Evolutionary conservation across 2,797 vertebrate genomes (phyloP).

Genomic region (Dermochelys coriacea): DNA sequence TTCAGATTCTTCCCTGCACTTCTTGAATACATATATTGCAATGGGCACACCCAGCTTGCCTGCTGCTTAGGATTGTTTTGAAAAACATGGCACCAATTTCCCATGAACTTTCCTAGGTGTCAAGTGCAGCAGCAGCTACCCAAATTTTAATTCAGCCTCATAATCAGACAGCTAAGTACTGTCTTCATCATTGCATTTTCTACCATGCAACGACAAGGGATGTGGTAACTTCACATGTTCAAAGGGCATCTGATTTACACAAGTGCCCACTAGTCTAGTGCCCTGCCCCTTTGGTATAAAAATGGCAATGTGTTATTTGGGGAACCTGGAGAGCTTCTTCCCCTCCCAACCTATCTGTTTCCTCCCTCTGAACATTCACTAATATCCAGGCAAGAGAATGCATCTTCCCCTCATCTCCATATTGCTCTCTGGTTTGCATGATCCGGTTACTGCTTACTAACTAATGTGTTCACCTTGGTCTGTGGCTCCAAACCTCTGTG

Average conservation of each 20-base stretch:
- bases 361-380: not conserved
- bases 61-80: not conserved
- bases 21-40: not conserved
- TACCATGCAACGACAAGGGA: not conserved
- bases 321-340: not conserved
- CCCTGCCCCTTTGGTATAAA: not conserved
- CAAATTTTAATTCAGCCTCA: not conserved
- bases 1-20: not conserved
- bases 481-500: not conserved
- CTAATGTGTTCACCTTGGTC: not conserved
- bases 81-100: not conserved
- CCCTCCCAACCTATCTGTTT: not conserved
- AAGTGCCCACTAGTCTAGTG: rapidly evolving
- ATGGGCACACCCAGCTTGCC: rapidly evolving
- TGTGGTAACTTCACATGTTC: not conserved
- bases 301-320: not conserved
- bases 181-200: not conserved
- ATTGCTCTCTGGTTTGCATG: not conserved
- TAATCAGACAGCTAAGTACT: not conserved
- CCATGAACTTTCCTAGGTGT: not conserved
- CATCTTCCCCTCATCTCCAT: not conserved
- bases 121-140: not conserved
- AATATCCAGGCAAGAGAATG: not conserved
- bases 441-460: not conserved
- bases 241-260: not conserved